Conservation (phyloP, 2,888 invertebrate genomes). For the Drosophila parthenogenetica region DNA sequence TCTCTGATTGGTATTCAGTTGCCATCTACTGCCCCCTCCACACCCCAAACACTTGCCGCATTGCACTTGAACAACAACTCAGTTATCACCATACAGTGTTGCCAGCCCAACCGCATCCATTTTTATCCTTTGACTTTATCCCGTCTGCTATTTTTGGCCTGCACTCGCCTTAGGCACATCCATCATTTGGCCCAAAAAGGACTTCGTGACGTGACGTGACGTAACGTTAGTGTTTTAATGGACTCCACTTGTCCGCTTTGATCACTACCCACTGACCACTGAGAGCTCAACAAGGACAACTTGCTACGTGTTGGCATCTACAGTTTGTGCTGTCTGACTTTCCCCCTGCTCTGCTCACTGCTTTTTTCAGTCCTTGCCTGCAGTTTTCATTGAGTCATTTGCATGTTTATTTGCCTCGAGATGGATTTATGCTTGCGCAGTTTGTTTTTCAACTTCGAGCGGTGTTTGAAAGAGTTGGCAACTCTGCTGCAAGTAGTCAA, state of each 20-base stretch:
- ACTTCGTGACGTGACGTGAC: constrained; percentile 67
- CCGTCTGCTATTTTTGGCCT: constrained; percentile 48
- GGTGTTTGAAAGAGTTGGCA: neutral
- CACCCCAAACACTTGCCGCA: constrained; percentile 24
- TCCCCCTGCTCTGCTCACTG: neutral
- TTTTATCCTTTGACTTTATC: constrained; percentile 33
- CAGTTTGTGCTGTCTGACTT: constrained; percentile 27
- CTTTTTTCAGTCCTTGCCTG: constrained; percentile 38
- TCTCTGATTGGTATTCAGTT: constrained; percentile 70
- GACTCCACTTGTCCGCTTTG: constrained; percentile 79
- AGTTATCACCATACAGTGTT: constrained; percentile 58
- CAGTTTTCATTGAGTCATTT: constrained; percentile 65
- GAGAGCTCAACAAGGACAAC: constrained; percentile 21
- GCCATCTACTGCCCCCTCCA: constrained; percentile 21
- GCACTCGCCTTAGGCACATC: constrained; percentile 74
- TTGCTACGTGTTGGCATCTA: constrained; percentile 60
- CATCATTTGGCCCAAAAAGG: constrained; percentile 66
- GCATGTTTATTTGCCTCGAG: constrained; percentile 63
- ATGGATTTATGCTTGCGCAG: constrained; percentile 36
- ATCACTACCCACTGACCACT: constrained; percentile 59
- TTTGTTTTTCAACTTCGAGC: neutral
- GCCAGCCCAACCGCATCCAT: constrained; percentile 53
- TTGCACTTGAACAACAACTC: constrained; percentile 53
- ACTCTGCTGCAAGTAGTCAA: constrained; percentile 12
- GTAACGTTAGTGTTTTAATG: constrained; percentile 81